Conservation (phyloP, 2,113 vertebrate genomes). For the Chrysochloris asiatica region DNA sequence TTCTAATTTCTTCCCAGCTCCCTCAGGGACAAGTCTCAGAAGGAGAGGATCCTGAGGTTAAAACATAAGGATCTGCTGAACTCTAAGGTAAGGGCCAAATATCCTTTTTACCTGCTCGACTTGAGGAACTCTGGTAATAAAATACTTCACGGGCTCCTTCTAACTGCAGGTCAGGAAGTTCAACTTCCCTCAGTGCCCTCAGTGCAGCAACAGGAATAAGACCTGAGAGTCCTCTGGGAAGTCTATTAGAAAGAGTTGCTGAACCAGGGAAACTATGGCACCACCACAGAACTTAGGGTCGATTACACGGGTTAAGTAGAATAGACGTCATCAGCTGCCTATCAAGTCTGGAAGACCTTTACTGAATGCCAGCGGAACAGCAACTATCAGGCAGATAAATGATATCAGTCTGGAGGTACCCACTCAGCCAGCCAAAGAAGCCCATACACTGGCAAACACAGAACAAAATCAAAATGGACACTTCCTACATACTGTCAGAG, state of each 20-base stretch:
- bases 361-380: background rate
- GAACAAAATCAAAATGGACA: background rate
- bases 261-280: background rate
- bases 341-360: background rate
- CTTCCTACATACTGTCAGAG: background rate
- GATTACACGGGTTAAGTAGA: background rate
- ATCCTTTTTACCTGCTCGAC: background rate
- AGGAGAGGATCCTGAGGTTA: background rate
- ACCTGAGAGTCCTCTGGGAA: background rate
- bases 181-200: background rate
- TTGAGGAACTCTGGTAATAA: background rate
- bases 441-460: background rate
- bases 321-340: background rate
- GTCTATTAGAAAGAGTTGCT: background rate
- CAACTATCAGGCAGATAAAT: background rate
- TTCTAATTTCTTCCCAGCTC: background rate
- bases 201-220: background rate
- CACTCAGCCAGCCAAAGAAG: background rate
- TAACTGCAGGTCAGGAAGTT: background rate
- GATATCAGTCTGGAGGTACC: background rate
- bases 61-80: constrained; percentile 1
- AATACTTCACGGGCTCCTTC: background rate
- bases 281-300: background rate
- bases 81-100: background rate
- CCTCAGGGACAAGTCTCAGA: background rate